Conservation (phyloP, 1,140 invertebrate species). For the Melipona quadrifasciata region DNA sequence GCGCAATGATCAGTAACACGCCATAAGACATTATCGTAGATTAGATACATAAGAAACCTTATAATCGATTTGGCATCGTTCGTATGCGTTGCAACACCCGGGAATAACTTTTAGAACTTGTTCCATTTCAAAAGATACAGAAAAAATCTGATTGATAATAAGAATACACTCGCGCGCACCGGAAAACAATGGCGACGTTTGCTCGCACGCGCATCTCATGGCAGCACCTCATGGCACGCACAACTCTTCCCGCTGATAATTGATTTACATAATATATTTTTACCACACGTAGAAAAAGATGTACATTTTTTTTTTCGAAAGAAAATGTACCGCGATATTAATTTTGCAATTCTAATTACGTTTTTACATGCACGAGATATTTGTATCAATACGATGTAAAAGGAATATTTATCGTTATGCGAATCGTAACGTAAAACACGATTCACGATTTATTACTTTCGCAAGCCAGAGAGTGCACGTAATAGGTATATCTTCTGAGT, state of each 20-base stretch:
- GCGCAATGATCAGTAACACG: constrained; percentile 61
- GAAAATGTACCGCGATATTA: neutral
- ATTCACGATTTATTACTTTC: neutral
- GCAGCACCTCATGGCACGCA: constrained; percentile 61
- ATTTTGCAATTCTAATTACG: neutral
- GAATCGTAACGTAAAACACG: neutral
- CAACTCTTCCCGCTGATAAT: constrained; percentile 51
- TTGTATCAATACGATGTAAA: neutral
- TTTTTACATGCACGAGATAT: neutral
- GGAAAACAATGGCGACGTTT: constrained; percentile 73
- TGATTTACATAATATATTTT: constrained; percentile 69
- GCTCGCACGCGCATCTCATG: constrained; percentile 71
- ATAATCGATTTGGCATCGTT: neutral
- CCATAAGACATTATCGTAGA: constrained; percentile 21
- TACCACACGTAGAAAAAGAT: neutral
- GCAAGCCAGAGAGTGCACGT: neutral
- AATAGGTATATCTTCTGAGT: neutral
- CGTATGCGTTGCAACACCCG: neutral
- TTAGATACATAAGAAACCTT: constrained; percentile 7
- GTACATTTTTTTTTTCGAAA: no score
- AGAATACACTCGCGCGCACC: constrained; percentile 57
- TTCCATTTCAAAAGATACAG: neutral
- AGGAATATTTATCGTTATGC: constrained; percentile 11
- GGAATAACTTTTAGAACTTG: neutral
- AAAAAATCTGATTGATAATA: neutral